Conservation (phyloP, 2,797 vertebrate genomes). For the Gymnoscopelus braueri region DNA sequence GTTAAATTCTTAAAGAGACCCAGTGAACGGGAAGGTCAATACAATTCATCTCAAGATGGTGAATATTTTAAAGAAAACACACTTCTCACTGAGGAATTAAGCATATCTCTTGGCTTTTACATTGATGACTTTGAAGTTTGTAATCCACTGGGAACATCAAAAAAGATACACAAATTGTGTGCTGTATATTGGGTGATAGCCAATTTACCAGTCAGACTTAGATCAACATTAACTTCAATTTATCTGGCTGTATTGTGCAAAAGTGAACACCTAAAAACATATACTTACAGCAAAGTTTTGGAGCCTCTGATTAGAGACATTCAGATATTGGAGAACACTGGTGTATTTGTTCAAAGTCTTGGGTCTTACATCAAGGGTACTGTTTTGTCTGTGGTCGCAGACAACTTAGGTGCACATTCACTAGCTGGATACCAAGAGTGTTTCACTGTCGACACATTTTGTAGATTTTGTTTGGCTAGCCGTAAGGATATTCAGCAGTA, state of each 20-base stretch:
- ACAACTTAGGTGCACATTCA: constrained; percentile 40
- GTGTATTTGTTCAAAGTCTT: constrained; percentile 35
- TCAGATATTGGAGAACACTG: constrained; percentile 21
- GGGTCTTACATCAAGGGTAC: constrained; percentile 30
- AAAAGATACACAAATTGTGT: constrained; percentile 38
- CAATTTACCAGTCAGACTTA: constrained; percentile 31
- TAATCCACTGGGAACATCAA: constrained; percentile 34
- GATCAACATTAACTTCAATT: constrained; percentile 16
- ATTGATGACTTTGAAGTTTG: constrained; percentile 28
- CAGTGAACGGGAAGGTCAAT: neutral
- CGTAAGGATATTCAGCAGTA: constrained; percentile 21
- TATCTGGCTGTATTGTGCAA: constrained; percentile 29
- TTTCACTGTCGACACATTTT: constrained; percentile 38
- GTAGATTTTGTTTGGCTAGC: constrained; percentile 37
- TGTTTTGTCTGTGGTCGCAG: constrained; percentile 35
- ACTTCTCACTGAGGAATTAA: neutral
- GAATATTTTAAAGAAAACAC: constrained; percentile 29
- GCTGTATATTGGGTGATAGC: constrained; percentile 43
- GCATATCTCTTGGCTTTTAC: no score
- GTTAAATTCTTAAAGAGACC: constrained; percentile 27
- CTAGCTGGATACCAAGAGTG: constrained; percentile 37
- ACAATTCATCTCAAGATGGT: constrained; percentile 27
- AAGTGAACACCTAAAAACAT: constrained; percentile 30
- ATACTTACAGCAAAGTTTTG: constrained; percentile 25
- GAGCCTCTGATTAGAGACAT: constrained; percentile 30